Base-by-base conservation (phyloP, 2,113 vertebrate genomes). In the Himantopus leucocephalus region DNA sequence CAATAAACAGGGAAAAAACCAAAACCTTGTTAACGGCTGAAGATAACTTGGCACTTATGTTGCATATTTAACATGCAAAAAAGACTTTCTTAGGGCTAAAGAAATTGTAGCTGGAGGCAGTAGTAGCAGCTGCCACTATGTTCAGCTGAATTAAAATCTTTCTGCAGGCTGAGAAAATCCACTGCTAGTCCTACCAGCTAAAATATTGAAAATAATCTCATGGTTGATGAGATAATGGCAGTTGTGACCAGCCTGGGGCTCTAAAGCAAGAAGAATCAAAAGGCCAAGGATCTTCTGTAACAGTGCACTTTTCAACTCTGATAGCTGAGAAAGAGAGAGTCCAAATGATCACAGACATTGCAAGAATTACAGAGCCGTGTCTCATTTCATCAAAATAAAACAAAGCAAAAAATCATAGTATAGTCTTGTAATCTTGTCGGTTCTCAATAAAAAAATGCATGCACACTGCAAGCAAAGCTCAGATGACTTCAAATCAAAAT, bases 51-150 rank as follows among this genome's bases (percentile, higher is more conserved):
- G 34, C 53, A 70, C 45, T 94, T 81, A 78, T 7, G 29, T 41
- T 87, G 20, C 43, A 85, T 96, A 91, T 96, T 97, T 96, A 97
- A 87, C 45, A 79, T 76, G 21, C 64, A 90, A 82, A 87, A 89
- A 95, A 47, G 1, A 8, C 24, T 92, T 96, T 82, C 45, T 92
- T 78, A 85, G 20, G 75, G 50, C 74, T 78, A 75, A 90, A 96
- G 23, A 29, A 85, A 73, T 67, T 70, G 23, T 53, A 79, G 45
- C 39, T 95, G 19, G 67, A 95, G 50, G 47, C 81, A 95, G 37
- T 8, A 62, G 55, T 29, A 91, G 39, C 41, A 97, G 82, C 78
- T 97, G 79, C 82, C 58, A 47, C 71, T 85, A 37, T 64, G 32
- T 67, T 95, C 55, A 92, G 45, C 34, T 82, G 64, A 94, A 95